A percentile compares a stretch with the other conserved stretches of the same genome.
Evolutionary conservation across 2,888 invertebrate species (phyloP).

Genomic region (Tipula helvola): DNA sequence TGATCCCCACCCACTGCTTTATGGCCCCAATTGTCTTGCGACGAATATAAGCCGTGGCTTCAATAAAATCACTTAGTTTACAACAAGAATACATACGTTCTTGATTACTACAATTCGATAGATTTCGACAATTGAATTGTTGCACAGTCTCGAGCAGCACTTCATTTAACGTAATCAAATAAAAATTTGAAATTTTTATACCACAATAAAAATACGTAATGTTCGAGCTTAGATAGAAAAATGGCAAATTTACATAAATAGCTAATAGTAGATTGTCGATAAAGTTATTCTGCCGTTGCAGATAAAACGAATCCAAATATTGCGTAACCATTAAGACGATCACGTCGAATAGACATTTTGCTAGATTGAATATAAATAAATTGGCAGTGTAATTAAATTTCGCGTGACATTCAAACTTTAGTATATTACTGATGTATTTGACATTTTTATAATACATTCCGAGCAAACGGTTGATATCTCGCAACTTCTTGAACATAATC

Average conservation of each 20-base stretch:
- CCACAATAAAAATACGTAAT: background rate
- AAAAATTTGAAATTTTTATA: background rate
- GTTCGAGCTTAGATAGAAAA: background rate
- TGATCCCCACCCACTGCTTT: background rate
- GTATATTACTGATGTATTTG: background rate
- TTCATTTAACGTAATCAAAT: background rate
- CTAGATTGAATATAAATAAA: background rate
- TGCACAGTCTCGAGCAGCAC: background rate
- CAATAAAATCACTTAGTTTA: background rate
- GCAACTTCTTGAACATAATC: background rate
- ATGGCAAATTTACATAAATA: background rate
- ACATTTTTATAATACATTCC: background rate
- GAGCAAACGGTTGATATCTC: background rate
- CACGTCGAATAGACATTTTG: background rate
- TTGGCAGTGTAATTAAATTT: background rate
- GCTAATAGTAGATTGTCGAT: background rate
- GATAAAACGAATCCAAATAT: background rate
- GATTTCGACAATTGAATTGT: background rate
- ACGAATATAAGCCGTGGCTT: background rate
- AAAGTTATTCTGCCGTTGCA: background rate
- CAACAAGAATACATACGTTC: background rate
- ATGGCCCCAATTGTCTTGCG: background rate
- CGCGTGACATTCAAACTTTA: background rate
- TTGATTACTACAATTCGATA: background rate
- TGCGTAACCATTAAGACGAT: background rate